A percentile compares a stretch with the other conserved stretches of the same genome.
Conservation (phyloP, 2,888 invertebrate genomes). For the Prosapia bicincta region DNA sequence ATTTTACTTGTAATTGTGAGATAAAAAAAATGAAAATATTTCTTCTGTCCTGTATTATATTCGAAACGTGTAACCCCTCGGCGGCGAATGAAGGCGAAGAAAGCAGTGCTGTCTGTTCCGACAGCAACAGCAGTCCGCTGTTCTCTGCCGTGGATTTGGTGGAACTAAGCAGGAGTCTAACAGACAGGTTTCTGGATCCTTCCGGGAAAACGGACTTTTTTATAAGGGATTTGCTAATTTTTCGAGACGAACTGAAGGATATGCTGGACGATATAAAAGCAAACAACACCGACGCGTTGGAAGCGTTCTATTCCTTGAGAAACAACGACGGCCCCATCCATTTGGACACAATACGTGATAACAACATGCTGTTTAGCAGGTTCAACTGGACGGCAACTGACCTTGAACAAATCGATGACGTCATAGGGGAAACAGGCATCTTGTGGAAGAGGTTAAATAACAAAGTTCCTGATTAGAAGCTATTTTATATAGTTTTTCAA, state of each 20-base stretch:
- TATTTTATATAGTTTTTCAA: no score
- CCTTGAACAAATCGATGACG: background rate
- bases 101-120: no score
- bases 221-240: background rate
- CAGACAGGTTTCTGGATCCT: background rate
- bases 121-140: background rate
- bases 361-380: background rate
- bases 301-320: background rate
- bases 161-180: background rate
- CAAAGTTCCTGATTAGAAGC: background rate
- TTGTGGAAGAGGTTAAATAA: background rate
- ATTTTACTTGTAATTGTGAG: no score
- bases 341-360: background rate
- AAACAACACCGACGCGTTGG: background rate
- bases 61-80: no score
- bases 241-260: background rate
- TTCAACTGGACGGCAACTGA: background rate
- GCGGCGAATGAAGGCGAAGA: background rate
- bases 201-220: background rate
- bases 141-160: background rate
- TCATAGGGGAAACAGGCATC: background rate
- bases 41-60: background rate
- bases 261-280: background rate
- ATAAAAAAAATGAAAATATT: no score
- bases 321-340: background rate